Base-by-base conservation (phyloP, 2,797 vertebrate genomes). In the Semotilus atromaculatus region DNA sequence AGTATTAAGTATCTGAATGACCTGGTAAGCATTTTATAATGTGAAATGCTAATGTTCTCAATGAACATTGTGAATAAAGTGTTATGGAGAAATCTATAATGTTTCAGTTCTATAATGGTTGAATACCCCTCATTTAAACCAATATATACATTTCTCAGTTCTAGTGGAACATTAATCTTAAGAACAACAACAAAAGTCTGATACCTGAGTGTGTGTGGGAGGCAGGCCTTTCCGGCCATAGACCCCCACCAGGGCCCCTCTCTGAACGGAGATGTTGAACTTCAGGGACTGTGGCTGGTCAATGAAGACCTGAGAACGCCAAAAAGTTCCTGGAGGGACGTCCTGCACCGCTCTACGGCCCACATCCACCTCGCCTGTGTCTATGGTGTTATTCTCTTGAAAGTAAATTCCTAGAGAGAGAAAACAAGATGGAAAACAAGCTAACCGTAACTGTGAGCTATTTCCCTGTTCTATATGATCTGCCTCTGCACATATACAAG, bases 181-280 rank as follows among this genome's bases (percentile, higher is more conserved):
- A 55, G 3, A 38, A 62, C 26, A 81, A 31, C 38, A 62, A 66
- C 26, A 29, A 1, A 1, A 31, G 8, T 26, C 7, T 38, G 31
- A 9, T 88, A 99, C 98, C 97, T 99, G 98, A 60, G 98, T 99
- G 85, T 99, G 98, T 67, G 98, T 97, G 16, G 98, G 98, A 0
- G 98, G 97, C 34, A 99, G 94, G 67, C 98, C 98, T 95, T 99
- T 99, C 85, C 98, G 96, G 87, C 98, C 98, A 31, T 99, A 99
- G 14, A 99, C 97, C 70, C 98, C 98, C 55, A 99, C 97, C 81
- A 99, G 90, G 68, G 98, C 98, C 75, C 97, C 97, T 92, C 95
- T 97, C 94, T 98, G 97, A 90, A 99, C 97, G 1, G 97, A 99
- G 92, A 99, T 98, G 96, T 99, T 99, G 95, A 99, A 99, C 92